A percentile compares a stretch with the other conserved stretches of the same genome.
Evolutionary conservation across 92 coral and sea anemone genomes (phyloP).

Genomic region (Blastomussa wellsi): DNA sequence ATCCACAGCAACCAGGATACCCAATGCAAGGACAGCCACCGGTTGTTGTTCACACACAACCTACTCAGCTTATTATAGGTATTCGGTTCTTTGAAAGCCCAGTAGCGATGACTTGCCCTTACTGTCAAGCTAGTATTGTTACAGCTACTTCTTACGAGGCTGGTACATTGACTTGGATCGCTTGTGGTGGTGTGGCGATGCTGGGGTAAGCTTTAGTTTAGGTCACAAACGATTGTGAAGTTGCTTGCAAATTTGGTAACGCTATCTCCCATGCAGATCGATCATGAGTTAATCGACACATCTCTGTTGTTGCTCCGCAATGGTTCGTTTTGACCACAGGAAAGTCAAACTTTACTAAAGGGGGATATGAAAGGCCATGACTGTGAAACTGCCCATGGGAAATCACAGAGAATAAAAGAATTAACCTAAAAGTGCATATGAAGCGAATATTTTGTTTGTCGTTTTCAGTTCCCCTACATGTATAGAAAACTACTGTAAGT

Average conservation of each 20-base stretch:
- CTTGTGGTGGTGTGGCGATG: constrained; percentile 47
- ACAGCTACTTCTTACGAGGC: constrained; percentile 64
- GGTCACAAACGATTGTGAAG: not conserved
- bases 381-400: too few relatives aligned
- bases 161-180: constrained; percentile 75
- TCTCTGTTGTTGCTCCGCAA: too few relatives aligned
- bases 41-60: constrained; percentile 56
- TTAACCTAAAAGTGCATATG: too few relatives aligned
- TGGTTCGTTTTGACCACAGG: too few relatives aligned
- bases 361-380: too few relatives aligned
- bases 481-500: too few relatives aligned
- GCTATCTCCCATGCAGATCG: too few relatives aligned
- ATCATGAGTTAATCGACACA: too few relatives aligned
- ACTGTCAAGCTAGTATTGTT: constrained; percentile 70
- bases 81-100: constrained; percentile 63
- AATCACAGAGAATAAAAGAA: too few relatives aligned
- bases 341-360: too few relatives aligned
- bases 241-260: not conserved
- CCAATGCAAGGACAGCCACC: constrained; percentile 35
- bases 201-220: constrained; percentile 20
- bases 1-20: constrained; percentile 24
- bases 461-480: too few relatives aligned
- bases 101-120: constrained; percentile 70
- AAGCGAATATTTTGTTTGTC: too few relatives aligned
- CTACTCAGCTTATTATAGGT: constrained; percentile 32